Evolutionary conservation across 2,888 invertebrate species (phyloP), one percentile per base, ranked within the genome.

Genomic region (Polyommatus icarus): DNA sequence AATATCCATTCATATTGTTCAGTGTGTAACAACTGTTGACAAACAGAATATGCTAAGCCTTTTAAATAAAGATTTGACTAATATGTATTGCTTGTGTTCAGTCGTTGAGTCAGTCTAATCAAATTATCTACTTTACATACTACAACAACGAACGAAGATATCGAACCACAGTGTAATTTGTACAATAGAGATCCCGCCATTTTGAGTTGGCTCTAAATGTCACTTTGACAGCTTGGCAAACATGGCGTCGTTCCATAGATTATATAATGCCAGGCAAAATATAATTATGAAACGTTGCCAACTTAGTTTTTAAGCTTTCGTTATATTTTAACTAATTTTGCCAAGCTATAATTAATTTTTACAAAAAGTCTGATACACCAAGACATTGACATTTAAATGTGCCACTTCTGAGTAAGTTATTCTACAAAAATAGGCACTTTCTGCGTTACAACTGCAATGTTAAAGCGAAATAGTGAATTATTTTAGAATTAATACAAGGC

Each of bases 71-170:
- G 84, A 88, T 86, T 81, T 90, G 82, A 88, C 89, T 90, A 91
- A 89, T 90, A 92, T 91, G 92, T 93, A 93, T 93, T 93, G 93
- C 93, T 93, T 91, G 88, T 89, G 90, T 89, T 93, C 93, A 93
- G 93, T 93, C 93, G 87, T 88, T 88, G 86, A 86, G 86, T 93
- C 93, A 93, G 93, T 93, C 93, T 90, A 92, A 85, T 87, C 78
- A 81, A 80, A 78, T 78, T 78, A 80, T 80, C 80, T 80, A 81
- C 79, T 59, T 59, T 59, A 59, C 76, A 79, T 71, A 77, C 75
- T 71, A 72, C 61, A 71, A 76, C 76, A 73, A 77, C 78, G 78
- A 75, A 75, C 36, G 67, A 57, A 73, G n/a, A 73, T 73, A 24
- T 73, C 29, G 8, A 73, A 73, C 73, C 50, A 75, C 75, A 75